Evolutionary conservation across 2,888 invertebrate genomes (phyloP).

Genomic region (Brenthis ino): DNA sequence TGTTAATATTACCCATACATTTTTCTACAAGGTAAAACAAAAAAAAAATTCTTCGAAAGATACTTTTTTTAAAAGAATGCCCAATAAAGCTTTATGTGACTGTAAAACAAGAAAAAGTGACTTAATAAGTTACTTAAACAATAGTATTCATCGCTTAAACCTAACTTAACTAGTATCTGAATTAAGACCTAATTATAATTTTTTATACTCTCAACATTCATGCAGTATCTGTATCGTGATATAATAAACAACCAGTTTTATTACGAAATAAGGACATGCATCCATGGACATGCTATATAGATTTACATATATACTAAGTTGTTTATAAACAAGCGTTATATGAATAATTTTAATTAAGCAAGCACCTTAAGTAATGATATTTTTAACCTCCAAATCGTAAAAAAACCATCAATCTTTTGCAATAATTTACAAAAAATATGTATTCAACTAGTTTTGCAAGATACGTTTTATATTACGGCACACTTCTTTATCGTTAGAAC

Average conservation of each 20-base stretch:
- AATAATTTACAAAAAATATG: background rate
- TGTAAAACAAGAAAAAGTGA: too few relatives aligned
- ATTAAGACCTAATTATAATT: too few relatives aligned
- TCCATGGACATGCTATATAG: conserved; percentile 16
- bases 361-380: background rate
- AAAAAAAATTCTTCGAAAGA: too few relatives aligned
- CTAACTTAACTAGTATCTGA: too few relatives aligned
- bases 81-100: too few relatives aligned
- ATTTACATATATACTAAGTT: conserved; percentile 1
- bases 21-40: too few relatives aligned
- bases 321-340: conserved; percentile 18
- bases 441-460: conserved; percentile 7
- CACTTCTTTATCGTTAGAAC: background rate
- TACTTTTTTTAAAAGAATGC: too few relatives aligned
- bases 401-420: conserved; percentile 5
- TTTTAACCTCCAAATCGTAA: background rate
- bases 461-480: conserved; percentile 1
- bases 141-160: too few relatives aligned
- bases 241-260: conserved; percentile 37
- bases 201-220: background rate
- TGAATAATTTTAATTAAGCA: background rate
- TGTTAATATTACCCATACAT: too few relatives aligned
- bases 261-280: conserved; percentile 42
- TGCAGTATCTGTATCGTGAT: conserved; percentile 16
- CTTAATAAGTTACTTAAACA: too few relatives aligned